These are phyloP conservation scores for Catocala nupta DNA, from an alignment of 2,888 invertebrate genomes.

Conservation along the genomic window DNA sequence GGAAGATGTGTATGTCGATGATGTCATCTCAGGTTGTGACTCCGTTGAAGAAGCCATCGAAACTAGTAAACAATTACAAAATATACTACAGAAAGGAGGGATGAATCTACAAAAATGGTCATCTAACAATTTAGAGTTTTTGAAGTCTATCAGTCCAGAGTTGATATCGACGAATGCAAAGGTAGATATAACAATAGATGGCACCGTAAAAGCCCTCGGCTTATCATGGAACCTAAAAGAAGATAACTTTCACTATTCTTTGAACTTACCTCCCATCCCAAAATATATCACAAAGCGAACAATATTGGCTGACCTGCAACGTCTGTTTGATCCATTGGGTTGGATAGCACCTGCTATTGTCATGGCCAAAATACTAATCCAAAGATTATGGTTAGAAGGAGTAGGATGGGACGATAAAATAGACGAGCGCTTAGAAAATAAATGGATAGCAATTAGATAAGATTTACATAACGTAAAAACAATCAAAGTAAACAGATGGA, in stretches of 20 bases:
- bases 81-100: conserved; percentile 7
- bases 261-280: conserved; percentile 3
- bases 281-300: conserved; percentile 38
- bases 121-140: conserved; percentile 11
- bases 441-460: conserved; percentile 21
- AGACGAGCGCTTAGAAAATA: conserved; percentile 16
- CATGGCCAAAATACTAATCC: conserved; percentile 35
- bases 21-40: conserved; percentile 1
- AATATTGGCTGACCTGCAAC: conserved; percentile 33
- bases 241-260: conserved; percentile 27
- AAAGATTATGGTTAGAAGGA: conserved; percentile 34
- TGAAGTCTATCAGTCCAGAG: conserved; percentile 7
- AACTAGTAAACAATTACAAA: conserved; percentile 2
- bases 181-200: conserved; percentile 10
- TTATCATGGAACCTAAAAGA: conserved; percentile 14
- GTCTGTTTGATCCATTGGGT: conserved; percentile 36
- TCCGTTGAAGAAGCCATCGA: conserved; percentile 3
- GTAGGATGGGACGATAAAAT: conserved; percentile 37
- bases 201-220: conserved; percentile 13
- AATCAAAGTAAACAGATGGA: conserved; percentile 10
- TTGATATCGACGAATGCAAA: conserved; percentile 1
- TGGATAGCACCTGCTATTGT: conserved; percentile 42
- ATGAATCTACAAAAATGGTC: conserved; percentile 18
- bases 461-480: conserved; percentile 3
- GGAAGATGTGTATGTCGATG: conserved; percentile 3